Percentiles rank a stretch among this genome's conserved stretches.
These are phyloP conservation scores for Adelges cooleyi DNA, from an alignment of 1,140 invertebrate genomes.

Conservation along the genomic window DNA sequence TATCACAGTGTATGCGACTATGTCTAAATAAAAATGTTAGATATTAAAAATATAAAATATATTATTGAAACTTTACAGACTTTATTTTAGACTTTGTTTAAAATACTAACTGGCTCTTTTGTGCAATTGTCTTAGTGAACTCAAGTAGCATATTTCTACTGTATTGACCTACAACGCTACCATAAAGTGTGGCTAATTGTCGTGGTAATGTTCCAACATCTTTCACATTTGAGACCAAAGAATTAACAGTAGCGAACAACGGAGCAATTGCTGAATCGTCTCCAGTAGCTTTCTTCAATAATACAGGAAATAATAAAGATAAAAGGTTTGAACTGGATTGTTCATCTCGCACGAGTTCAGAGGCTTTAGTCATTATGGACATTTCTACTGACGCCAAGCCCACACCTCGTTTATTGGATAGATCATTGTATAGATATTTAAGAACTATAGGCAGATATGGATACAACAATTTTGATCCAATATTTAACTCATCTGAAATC, in stretches of 20 bases:
- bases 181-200: conserved; percentile 52
- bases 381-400: conserved; percentile 17
- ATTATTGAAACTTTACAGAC: too few species aligned
- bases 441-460: conserved; percentile 10
- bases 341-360: conserved; percentile 17
- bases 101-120: conserved; percentile 15
- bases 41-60: too few species aligned
- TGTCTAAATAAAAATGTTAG: neutral
- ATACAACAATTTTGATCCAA: conserved; percentile 16
- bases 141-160: conserved; percentile 44
- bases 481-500: conserved; percentile 16
- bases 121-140: conserved; percentile 15
- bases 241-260: conserved; percentile 56
- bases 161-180: conserved; percentile 45
- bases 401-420: conserved; percentile 18
- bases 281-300: conserved; percentile 48
- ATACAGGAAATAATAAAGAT: conserved; percentile 58
- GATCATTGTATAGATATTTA: conserved; percentile 7
- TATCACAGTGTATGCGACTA: conserved; percentile 27
- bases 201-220: conserved; percentile 53
- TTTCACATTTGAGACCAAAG: conserved; percentile 56
- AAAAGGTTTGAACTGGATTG: conserved; percentile 42
- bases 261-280: conserved; percentile 50
- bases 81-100: too few species aligned
- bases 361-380: conserved; percentile 19